These are phyloP conservation scores for Cheilosia vulpina DNA, from an alignment of 2,888 invertebrate species.

Conservation along the genomic window DNA sequence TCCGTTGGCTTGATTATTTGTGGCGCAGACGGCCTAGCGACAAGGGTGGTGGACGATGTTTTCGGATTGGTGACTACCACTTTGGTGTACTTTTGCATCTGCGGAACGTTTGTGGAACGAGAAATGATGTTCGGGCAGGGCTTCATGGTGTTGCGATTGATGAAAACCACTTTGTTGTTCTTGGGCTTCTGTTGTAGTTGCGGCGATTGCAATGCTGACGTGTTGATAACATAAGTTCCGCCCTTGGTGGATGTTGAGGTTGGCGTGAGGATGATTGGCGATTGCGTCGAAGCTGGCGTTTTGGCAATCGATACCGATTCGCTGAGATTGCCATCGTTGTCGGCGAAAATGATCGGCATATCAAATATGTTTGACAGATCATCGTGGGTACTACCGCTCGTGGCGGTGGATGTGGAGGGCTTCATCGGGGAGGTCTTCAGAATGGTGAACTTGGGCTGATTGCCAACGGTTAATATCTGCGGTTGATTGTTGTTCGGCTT, in stretches of 20 bases:
- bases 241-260: slow-evolving; percentile 45
- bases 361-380: slow-evolving; percentile 87
- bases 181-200: slow-evolving; percentile 75
- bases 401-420: slow-evolving; percentile 60
- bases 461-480: slow-evolving; percentile 79
- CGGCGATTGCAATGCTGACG: slow-evolving; percentile 73
- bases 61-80: slow-evolving; percentile 80
- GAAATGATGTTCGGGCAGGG: slow-evolving; percentile 80
- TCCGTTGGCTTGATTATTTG: slow-evolving; percentile 54
- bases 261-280: slow-evolving; percentile 60
- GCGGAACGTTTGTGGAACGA: slow-evolving; percentile 78
- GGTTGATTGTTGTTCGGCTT: slow-evolving; percentile 79
- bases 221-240: slow-evolving; percentile 80
- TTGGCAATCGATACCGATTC: slow-evolving; percentile 74
- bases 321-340: slow-evolving; percentile 84
- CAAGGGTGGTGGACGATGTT: slow-evolving; percentile 76
- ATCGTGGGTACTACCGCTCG: slow-evolving; percentile 77
- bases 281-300: slow-evolving; percentile 31
- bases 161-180: slow-evolving; percentile 81
- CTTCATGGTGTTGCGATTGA: slow-evolving; percentile 82
- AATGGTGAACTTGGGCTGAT: slow-evolving; percentile 82
- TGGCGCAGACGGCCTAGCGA: slow-evolving; percentile 66
- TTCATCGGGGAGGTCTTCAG: slow-evolving; percentile 80
- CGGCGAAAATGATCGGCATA: slow-evolving; percentile 88
- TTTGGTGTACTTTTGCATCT: slow-evolving; percentile 79